Percentiles rank a stretch among this genome's conserved stretches.
Conservation (phyloP, 1,140 invertebrate species). For the Dinothrombium tinctorium region DNA sequence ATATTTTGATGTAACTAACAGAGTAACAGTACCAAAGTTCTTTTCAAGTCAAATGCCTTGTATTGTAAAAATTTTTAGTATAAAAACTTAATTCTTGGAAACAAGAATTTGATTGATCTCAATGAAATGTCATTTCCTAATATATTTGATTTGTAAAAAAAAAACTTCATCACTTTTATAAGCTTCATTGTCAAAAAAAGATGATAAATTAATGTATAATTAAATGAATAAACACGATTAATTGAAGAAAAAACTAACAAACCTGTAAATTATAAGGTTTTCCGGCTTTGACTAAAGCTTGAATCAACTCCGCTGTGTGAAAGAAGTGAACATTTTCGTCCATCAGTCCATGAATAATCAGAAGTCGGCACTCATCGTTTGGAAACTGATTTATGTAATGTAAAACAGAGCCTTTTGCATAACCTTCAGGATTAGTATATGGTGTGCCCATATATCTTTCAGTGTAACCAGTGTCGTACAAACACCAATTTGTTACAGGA, state of each 20-base stretch:
- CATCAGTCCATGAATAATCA: conserved; percentile 93
- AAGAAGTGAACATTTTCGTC: conserved; percentile 98
- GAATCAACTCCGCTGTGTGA: conserved; percentile 74
- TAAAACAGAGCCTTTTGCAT: conserved; percentile 47
- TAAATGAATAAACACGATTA: not conserved
- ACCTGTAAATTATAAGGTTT: conserved; percentile 76
- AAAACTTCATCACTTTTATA: not conserved
- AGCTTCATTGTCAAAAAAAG: not conserved
- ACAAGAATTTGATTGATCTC: too few relatives aligned
- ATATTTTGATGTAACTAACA: too few relatives aligned
- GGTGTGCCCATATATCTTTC: conserved; percentile 91
- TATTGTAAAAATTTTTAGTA: too few relatives aligned
- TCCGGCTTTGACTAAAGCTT: conserved; percentile 62
- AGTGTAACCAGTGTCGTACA: conserved; percentile 89
- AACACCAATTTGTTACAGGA: conserved; percentile 83
- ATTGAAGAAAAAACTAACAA: conserved; percentile 10
- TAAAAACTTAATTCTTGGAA: too few relatives aligned
- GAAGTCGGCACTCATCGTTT: conserved; percentile 67
- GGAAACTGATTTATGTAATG: conserved; percentile 61
- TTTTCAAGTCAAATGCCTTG: too few relatives aligned
- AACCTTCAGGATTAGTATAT: conserved; percentile 46
- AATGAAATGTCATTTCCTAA: too few relatives aligned
- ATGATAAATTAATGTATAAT: not conserved
- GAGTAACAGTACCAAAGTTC: too few relatives aligned
- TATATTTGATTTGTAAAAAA: conserved; percentile 16